Percentiles rank a stretch among this genome's conserved stretches.
Conservation (phyloP, 92 coral and sea anemone genomes). For the Umimayanthus chanpuru region DNA sequence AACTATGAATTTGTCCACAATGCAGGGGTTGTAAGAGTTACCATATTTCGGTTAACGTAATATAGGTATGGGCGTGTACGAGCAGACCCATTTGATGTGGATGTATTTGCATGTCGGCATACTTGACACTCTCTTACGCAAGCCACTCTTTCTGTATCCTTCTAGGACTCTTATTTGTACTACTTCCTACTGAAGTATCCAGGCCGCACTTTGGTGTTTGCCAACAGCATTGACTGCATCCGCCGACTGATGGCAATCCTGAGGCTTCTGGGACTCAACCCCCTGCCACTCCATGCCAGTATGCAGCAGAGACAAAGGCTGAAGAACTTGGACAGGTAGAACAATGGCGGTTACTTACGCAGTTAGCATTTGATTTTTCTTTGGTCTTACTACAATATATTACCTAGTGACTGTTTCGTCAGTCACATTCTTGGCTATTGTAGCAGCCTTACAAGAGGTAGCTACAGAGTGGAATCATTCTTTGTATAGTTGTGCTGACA, state of each 20-base stretch:
- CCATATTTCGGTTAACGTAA: no score
- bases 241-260: constrained; percentile 87
- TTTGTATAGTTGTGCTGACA: no score
- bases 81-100: neutral
- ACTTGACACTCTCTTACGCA: no score
- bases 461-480: no score
- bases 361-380: neutral
- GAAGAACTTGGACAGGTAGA: constrained; percentile 90
- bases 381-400: neutral
- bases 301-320: constrained; percentile 98
- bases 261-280: constrained; percentile 77
- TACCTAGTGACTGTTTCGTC: neutral
- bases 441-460: no score
- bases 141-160: neutral
- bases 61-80: no score
- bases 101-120: neutral
- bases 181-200: constrained; percentile 92
- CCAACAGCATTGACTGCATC: constrained; percentile 91
- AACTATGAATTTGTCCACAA: no score
- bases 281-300: constrained; percentile 88
- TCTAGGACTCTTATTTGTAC: constrained; percentile 86
- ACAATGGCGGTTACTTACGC: neutral
- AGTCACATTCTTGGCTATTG: no score
- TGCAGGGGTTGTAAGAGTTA: no score
- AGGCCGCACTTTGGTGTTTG: constrained; percentile 90